phyloP scores from a whole-genome alignment of 2,797 vertebrate species.

The Anguilla anguilla region DNA sequence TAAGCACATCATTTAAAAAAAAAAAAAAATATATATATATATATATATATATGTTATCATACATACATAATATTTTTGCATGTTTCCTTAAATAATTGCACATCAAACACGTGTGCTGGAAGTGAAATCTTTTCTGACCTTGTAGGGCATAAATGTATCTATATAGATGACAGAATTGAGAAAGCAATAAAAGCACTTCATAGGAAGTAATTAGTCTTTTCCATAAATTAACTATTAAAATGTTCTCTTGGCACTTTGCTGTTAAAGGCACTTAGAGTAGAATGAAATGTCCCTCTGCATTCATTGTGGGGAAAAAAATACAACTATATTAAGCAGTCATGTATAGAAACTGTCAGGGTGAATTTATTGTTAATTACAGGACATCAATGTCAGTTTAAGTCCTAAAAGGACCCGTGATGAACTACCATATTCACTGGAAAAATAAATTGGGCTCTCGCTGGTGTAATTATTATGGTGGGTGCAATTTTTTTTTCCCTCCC shows the following conservation, averaged over 20 bases:
- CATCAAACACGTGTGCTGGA: not conserved
- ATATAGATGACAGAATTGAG: too few species aligned
- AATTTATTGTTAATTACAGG: not conserved
- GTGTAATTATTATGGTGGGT: too few species aligned
- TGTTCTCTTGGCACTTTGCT: not conserved
- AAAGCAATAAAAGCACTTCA: not conserved
- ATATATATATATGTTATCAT: too few species aligned
- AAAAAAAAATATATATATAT: too few species aligned
- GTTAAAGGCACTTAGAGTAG: not conserved
- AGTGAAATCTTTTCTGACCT: not conserved
- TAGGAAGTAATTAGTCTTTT: not conserved
- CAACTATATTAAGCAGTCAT: not conserved
- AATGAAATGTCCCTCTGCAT: not conserved
- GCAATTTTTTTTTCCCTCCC: too few species aligned
- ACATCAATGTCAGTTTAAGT: not conserved
- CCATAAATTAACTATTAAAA: not conserved
- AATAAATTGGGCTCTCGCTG: too few species aligned
- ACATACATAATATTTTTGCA: not conserved
- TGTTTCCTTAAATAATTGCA: too few species aligned
- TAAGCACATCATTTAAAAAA: too few species aligned
- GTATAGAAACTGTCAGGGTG: not conserved
- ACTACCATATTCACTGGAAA: not conserved
- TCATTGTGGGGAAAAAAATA: not conserved
- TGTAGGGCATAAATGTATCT: not conserved
- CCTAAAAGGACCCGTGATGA: not conserved